These are phyloP conservation scores for Periplaneta americana DNA, from an alignment of 1,140 invertebrate genomes.

Conservation along the genomic window DNA sequence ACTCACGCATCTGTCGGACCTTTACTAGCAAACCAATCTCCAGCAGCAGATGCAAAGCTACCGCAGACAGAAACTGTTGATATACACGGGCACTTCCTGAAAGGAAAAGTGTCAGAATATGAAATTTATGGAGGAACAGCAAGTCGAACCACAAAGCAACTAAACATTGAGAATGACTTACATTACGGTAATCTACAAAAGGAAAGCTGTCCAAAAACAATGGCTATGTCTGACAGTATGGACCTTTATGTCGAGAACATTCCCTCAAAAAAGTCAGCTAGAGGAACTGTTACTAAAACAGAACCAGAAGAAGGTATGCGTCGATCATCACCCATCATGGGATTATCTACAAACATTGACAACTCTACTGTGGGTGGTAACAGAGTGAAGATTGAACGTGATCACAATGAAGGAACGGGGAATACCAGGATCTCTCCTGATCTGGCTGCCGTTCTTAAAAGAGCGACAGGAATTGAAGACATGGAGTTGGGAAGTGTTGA, in stretches of 20 bases:
- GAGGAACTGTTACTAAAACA: background rate
- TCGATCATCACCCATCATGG: background rate
- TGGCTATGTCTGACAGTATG: background rate
- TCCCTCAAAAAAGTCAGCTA: background rate
- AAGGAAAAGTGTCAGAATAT: background rate
- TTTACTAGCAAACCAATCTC: background rate
- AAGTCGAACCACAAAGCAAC: background rate
- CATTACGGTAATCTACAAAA: background rate
- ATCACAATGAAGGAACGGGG: background rate
- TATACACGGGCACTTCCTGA: constrained; percentile 2
- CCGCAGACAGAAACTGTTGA: constrained; percentile 12
- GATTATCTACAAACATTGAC: background rate
- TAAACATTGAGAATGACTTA: background rate
- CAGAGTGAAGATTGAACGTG: background rate
- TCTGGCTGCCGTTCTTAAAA: background rate
- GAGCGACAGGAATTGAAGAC: background rate
- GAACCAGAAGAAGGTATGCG: background rate
- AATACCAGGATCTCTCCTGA: background rate
- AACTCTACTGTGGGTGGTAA: background rate
- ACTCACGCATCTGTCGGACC: background rate
- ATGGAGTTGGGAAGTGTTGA: background rate
- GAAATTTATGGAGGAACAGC: constrained; percentile 1
- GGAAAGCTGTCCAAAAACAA: background rate
- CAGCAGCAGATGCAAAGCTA: background rate
- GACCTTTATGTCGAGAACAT: background rate